A percentile compares a stretch with the other conserved stretches of the same genome.
Evolutionary conservation across 2,888 invertebrate species (phyloP).

Genomic region (Scaptomyza tumidula): DNA sequence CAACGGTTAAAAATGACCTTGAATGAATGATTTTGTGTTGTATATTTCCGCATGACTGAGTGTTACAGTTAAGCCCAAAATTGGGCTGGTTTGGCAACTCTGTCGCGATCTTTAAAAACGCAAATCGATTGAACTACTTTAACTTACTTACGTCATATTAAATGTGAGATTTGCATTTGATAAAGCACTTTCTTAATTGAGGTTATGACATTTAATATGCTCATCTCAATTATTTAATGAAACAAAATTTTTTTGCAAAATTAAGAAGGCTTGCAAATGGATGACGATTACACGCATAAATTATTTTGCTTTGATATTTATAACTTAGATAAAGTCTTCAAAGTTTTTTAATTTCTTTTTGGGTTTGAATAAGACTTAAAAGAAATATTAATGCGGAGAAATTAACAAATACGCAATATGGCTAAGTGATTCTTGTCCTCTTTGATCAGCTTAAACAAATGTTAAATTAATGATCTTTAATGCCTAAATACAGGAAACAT

Average conservation of each 20-base stretch:
- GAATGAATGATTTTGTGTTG: constrained; percentile 24
- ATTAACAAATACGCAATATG: background rate
- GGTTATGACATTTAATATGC: background rate
- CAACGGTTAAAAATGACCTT: constrained; percentile 67
- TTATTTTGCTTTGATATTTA: background rate
- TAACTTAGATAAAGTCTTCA: background rate
- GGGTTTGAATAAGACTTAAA: background rate
- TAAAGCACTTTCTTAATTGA: background rate
- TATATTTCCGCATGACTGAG: constrained; percentile 82
- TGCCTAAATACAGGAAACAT: background rate
- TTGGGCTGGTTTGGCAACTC: constrained; percentile 28
- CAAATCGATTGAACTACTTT: background rate
- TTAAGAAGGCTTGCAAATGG: constrained; percentile 6
- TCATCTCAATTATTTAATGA: constrained; percentile 11
- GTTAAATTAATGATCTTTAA: background rate
- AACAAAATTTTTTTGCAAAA: background rate
- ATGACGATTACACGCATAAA: background rate
- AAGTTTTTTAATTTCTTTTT: background rate
- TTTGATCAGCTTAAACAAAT: too few species aligned
- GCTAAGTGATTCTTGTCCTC: too few species aligned
- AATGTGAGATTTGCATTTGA: background rate
- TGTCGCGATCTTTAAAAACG: constrained; percentile 35
- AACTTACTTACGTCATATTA: background rate
- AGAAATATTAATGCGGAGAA: background rate
- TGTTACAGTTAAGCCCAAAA: constrained; percentile 58